A percentile compares a stretch with the other conserved stretches of the same genome.
Conservation (phyloP, 1,140 invertebrate species). For the Medauroidea extradentata region DNA sequence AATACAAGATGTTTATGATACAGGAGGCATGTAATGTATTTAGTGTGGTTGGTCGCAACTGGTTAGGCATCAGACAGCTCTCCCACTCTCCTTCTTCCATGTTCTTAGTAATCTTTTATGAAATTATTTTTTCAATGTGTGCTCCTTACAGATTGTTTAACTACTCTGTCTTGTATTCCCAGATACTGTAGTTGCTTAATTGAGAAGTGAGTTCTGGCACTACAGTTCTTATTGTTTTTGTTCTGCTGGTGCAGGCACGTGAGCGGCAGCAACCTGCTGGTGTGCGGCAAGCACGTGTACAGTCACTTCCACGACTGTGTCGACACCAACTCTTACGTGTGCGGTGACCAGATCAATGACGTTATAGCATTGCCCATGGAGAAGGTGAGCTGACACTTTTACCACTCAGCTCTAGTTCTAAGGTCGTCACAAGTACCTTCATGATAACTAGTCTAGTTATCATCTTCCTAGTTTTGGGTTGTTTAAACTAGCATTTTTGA, state of each 20-base stretch:
- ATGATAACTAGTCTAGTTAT: too few relatives aligned
- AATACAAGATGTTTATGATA: too few relatives aligned
- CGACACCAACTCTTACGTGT: slow-evolving; percentile 72
- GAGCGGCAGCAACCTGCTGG: slow-evolving; percentile 71
- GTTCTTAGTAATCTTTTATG: neutral
- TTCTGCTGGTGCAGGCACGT: slow-evolving; percentile 59
- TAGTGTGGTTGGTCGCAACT: too few relatives aligned
- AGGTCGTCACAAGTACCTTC: too few relatives aligned
- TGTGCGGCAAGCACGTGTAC: slow-evolving; percentile 75
- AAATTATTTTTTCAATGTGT: slow-evolving; percentile 2
- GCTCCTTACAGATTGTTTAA: neutral
- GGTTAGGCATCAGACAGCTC: too few relatives aligned
- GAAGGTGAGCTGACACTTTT: too few relatives aligned
- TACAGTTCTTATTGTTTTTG: too few relatives aligned
- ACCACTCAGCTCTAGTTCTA: too few relatives aligned
- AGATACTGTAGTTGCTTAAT: slow-evolving; percentile 5
- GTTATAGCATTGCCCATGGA: slow-evolving; percentile 63
- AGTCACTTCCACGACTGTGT: slow-evolving; percentile 82
- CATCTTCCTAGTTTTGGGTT: too few relatives aligned
- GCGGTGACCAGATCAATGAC: slow-evolving; percentile 75
- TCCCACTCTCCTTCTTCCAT: too few relatives aligned
- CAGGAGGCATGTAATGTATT: too few relatives aligned
- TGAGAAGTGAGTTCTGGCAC: slow-evolving; percentile 9
- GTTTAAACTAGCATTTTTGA: too few relatives aligned
- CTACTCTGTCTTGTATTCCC: neutral